These are phyloP conservation scores for Columba livia DNA, from an alignment of 2,113 vertebrate species.

Conservation along the genomic window DNA sequence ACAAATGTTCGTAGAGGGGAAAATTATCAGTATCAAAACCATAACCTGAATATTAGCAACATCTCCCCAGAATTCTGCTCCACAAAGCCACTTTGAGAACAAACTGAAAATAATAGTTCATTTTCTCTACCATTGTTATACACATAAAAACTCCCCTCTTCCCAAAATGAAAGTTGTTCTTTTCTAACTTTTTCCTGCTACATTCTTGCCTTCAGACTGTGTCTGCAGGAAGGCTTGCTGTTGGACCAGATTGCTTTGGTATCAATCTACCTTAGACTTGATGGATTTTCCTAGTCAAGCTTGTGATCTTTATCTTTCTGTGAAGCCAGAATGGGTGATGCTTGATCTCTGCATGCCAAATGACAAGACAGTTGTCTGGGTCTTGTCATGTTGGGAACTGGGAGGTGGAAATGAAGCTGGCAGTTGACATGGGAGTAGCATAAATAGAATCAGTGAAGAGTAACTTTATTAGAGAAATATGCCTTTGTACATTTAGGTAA, in stretches of 20 bases:
- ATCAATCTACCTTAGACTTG: not conserved
- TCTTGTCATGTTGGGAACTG: not conserved
- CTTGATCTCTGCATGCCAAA: not conserved
- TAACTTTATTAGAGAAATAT: not conserved
- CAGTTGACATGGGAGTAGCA: not conserved
- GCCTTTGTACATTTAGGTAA: not conserved
- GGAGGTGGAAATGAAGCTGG: not conserved
- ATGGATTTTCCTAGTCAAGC: not conserved
- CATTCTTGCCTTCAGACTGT: not conserved
- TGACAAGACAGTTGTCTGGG: not conserved
- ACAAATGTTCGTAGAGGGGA: not conserved
- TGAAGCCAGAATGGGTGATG: not conserved
- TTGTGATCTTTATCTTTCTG: not conserved
- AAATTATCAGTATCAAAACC: not conserved
- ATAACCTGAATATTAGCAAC: not conserved
- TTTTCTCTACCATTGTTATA: not conserved
- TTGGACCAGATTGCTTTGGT: not conserved
- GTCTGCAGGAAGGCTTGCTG: not conserved
- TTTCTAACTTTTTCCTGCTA: not conserved
- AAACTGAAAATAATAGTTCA: not conserved
- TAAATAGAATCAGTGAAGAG: not conserved
- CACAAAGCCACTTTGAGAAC: not conserved
- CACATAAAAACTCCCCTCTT: not conserved
- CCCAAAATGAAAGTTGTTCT: not conserved
- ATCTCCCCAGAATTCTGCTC: not conserved